phyloP scores from a whole-genome alignment of 2,797 vertebrate species.

The Pseudochirops corinnae region DNA sequence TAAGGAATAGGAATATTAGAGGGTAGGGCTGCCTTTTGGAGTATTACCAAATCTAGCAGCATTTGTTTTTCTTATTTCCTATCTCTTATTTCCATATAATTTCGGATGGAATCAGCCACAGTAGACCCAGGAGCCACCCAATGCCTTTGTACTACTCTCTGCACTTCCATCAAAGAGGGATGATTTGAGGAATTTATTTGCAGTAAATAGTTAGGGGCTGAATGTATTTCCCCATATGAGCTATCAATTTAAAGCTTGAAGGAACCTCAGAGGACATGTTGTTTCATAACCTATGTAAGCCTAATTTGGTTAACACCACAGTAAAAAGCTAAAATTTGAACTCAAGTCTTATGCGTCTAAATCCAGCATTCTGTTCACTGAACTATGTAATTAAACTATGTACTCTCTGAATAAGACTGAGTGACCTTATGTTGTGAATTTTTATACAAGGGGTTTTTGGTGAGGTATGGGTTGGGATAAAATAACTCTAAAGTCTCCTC shows the following conservation, averaged over 20 bases:
- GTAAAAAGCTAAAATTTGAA: background rate
- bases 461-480: background rate
- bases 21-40: background rate
- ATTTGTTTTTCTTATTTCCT: background rate
- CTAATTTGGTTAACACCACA: background rate
- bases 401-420: background rate
- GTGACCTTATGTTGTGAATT: background rate
- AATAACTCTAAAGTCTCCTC: background rate
- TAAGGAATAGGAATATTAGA: background rate
- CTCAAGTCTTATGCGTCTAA: background rate
- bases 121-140: background rate
- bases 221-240: background rate
- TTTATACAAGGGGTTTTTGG: background rate
- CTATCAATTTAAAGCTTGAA: background rate
- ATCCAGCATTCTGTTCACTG: background rate
- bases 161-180: background rate
- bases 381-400: background rate
- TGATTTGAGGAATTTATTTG: background rate
- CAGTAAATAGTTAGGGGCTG: background rate
- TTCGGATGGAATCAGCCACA: background rate
- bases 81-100: background rate
- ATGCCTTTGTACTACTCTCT: background rate
- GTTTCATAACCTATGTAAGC: background rate
- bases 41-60: background rate
- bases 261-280: background rate